Evolutionary conservation across 2,797 vertebrate genomes (phyloP).

Genomic region (Salarias fasciatus): DNA sequence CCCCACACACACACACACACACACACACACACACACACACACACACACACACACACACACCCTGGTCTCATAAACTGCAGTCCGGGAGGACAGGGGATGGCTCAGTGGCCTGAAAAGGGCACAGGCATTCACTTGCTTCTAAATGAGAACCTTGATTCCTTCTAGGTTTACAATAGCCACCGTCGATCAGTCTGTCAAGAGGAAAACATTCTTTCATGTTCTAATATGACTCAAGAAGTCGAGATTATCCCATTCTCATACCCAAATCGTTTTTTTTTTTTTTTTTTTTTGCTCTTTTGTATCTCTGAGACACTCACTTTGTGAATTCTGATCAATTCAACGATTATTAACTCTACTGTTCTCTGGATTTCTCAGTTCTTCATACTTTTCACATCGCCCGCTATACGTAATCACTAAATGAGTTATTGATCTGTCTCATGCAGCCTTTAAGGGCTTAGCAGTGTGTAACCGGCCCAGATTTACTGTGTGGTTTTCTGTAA

Average conservation of each 20-base stretch:
- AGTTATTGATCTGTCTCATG: constrained; percentile 71
- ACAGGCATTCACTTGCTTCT: constrained; percentile 63
- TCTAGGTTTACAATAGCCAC: constrained; percentile 60
- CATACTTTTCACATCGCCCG: constrained; percentile 38
- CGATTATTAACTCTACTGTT: constrained; percentile 45
- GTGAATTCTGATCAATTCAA: constrained; percentile 39
- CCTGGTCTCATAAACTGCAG: constrained; percentile 74
- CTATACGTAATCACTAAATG: constrained; percentile 63
- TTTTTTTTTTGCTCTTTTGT: constrained; percentile 58
- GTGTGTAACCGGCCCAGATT: constrained; percentile 45
- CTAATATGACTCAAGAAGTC: constrained; percentile 38
- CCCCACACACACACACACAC: too few relatives aligned
- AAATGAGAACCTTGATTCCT: constrained; percentile 78
- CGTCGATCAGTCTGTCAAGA: constrained; percentile 49
- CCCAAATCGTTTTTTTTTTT: constrained; percentile 33
- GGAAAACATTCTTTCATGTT: constrained; percentile 56
- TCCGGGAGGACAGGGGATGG: constrained; percentile 71
- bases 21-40: too few relatives aligned
- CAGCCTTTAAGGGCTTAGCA: constrained; percentile 70
- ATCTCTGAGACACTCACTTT: constrained; percentile 42
- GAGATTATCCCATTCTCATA: constrained; percentile 42
- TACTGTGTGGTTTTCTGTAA: constrained; percentile 52
- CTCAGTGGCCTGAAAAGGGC: constrained; percentile 80
- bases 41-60: too few relatives aligned
- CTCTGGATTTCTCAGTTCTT: constrained; percentile 24